Conservation (phyloP, 1,140 invertebrate genomes). For the Vanessa tameamea region DNA sequence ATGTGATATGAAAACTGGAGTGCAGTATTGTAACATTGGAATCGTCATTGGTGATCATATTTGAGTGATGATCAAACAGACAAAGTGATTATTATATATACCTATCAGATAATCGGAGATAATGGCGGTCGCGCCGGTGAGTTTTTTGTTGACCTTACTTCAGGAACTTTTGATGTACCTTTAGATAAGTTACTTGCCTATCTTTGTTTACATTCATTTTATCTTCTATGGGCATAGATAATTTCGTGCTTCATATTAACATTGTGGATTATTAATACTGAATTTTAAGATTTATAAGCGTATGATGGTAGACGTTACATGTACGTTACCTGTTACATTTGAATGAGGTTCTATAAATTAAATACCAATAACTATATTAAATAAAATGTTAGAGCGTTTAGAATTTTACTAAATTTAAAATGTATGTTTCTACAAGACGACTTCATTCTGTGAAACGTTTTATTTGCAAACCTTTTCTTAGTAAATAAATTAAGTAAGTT, state of each 20-base stretch:
- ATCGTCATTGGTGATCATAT: slow-evolving; percentile 38
- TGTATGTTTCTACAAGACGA: no score
- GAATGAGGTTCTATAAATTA: no score
- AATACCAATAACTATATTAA: no score
- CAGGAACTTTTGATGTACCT: slow-evolving; percentile 2
- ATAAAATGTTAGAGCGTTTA: no score
- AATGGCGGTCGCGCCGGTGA: slow-evolving; percentile 63
- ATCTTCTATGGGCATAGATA: not conserved
- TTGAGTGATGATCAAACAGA: slow-evolving; percentile 71
- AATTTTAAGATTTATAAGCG: no score
- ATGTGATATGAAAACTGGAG: slow-evolving; percentile 54
- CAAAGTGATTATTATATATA: slow-evolving; percentile 51
- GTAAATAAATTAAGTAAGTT: no score
- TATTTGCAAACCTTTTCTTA: no score
- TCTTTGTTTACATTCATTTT: not conserved
- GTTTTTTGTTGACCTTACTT: slow-evolving; percentile 37
- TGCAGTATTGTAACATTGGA: slow-evolving; percentile 44
- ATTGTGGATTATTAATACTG: not conserved
- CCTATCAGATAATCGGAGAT: slow-evolving; percentile 55
- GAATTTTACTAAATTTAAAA: no score
- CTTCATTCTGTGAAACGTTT: no score
- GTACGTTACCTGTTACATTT: no score
- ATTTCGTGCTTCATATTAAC: not conserved
- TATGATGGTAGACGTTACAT: no score
- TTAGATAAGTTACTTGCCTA: not conserved